Evolutionary conservation across 2,113 vertebrate species (phyloP).

Genomic region (Nothocercus julius): DNA sequence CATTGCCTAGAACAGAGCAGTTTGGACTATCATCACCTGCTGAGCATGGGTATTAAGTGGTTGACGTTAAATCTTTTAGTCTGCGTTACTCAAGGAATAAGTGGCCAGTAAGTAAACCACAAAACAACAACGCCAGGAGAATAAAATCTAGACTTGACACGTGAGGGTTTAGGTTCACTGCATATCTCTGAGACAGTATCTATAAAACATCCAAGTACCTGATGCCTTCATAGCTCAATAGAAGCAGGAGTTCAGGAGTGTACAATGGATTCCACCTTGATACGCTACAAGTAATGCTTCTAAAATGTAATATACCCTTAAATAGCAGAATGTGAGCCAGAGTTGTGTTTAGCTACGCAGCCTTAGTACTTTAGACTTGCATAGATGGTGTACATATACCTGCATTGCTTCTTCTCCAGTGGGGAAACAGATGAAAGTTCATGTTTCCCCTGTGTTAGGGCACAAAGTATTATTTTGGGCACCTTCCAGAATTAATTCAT

Average conservation of each 20-base stretch:
- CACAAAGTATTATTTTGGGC: conserved; percentile 4
- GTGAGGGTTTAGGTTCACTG: background rate
- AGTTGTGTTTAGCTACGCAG: background rate
- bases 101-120: background rate
- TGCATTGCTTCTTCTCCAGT: background rate
- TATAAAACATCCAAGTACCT: background rate
- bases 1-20: background rate
- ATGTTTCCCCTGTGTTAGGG: background rate
- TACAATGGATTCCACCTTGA: background rate
- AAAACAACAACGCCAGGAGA: background rate
- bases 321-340: background rate
- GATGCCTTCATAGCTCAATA: background rate
- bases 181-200: background rate
- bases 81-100: background rate
- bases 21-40: background rate
- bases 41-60: background rate
- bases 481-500: conserved; percentile 21
- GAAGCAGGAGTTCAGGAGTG: background rate
- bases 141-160: background rate
- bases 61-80: background rate
- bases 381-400: background rate
- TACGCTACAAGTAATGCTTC: background rate
- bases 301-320: background rate
- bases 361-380: background rate
- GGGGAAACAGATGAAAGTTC: background rate